These are phyloP conservation scores for Darevskia nairensis DNA, from an alignment of 2,797 vertebrate species.

Conservation along the genomic window DNA sequence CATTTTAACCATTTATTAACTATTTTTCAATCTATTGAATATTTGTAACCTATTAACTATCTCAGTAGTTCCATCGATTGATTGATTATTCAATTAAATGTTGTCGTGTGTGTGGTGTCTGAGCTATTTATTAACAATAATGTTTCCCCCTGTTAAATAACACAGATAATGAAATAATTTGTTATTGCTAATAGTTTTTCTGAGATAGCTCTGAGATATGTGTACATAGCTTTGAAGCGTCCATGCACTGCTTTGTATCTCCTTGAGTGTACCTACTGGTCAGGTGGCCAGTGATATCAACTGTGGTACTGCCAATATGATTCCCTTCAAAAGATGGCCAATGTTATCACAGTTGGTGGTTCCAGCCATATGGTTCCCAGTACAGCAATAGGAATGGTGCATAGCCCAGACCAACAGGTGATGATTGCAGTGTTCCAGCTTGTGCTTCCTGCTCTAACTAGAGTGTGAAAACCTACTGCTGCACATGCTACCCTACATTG, in stretches of 20 bases:
- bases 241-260: too few relatives aligned
- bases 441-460: not conserved
- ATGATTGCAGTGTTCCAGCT: not conserved
- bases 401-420: too few relatives aligned
- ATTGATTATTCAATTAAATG: conserved; percentile 11
- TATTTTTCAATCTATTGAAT: not conserved
- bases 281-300: too few relatives aligned
- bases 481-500: not conserved
- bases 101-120: not conserved
- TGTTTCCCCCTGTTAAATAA: not conserved
- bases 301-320: too few relatives aligned
- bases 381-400: not conserved
- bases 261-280: too few relatives aligned
- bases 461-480: not conserved
- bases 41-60: not conserved
- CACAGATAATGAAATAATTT: not conserved
- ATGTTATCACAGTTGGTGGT: too few relatives aligned
- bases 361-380: too few relatives aligned
- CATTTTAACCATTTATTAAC: not conserved
- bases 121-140: not conserved
- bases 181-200: not conserved
- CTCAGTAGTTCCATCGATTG: too few relatives aligned
- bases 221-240: too few relatives aligned
- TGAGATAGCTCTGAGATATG: too few relatives aligned
- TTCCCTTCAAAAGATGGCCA: too few relatives aligned